A percentile compares a stretch with the other conserved stretches of the same genome.
Conservation (phyloP, 1,140 invertebrate genomes). For the Drosophila prosaltans region DNA sequence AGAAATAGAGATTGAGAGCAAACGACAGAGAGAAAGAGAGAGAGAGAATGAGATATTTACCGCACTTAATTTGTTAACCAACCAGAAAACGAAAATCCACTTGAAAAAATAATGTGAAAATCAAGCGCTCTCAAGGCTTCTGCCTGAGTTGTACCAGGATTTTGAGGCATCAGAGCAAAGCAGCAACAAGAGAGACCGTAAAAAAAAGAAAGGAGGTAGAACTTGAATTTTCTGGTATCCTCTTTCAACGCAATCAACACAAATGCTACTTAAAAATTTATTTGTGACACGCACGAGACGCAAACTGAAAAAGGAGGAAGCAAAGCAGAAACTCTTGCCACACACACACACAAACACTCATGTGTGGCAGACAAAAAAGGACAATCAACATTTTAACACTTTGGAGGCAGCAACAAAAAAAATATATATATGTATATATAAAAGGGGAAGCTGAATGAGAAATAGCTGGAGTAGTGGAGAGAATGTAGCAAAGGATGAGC, state of each 20-base stretch:
- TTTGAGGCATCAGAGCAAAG: not conserved
- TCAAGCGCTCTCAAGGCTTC: conserved; percentile 55
- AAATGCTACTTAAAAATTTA: conserved; percentile 82
- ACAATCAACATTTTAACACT: conserved; percentile 82
- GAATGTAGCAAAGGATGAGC: conserved; percentile 22
- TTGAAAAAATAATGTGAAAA: conserved; percentile 66
- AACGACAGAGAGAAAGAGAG: not conserved
- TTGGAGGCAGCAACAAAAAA: conserved; percentile 58
- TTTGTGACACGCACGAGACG: conserved; percentile 75
- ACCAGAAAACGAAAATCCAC: conserved; percentile 61
- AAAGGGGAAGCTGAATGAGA: not conserved
- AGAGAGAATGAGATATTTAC: conserved; percentile 32
- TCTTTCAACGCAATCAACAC: conserved; percentile 80
- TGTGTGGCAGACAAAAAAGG: conserved; percentile 63
- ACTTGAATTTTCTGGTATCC: conserved; percentile 60
- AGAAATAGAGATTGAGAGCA: not conserved
- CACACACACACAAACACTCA: conserved; percentile 31
- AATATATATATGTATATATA: not conserved
- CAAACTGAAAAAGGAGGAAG: conserved; percentile 22
- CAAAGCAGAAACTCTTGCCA: too few species aligned
- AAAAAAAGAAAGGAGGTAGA: conserved; percentile 32
- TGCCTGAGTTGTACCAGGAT: conserved; percentile 20
- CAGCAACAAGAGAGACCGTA: conserved; percentile 12
- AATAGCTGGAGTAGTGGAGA: conserved; percentile 1
- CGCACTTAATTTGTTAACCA: conserved; percentile 71